Conservation (phyloP, 2,797 vertebrate species). For the Capromys pilorides region DNA sequence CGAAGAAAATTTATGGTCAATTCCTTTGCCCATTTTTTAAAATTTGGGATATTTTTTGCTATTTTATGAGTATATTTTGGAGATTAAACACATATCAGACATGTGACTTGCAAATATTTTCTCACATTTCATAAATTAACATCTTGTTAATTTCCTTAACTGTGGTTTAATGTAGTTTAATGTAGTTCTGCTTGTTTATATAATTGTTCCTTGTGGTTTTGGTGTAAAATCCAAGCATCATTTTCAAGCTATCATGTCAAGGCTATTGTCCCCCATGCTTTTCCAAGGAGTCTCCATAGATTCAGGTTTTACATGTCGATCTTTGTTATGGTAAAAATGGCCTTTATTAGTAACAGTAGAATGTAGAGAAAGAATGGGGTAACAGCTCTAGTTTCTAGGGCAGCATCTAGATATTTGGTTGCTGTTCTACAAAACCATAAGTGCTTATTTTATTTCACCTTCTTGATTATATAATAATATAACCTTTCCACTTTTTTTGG, state of each 20-base stretch:
- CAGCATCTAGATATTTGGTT: background rate
- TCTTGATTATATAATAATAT: background rate
- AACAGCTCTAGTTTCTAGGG: background rate
- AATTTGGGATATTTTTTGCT: background rate
- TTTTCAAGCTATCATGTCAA: background rate
- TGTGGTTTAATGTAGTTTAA: background rate
- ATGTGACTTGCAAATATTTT: background rate
- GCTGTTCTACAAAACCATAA: background rate
- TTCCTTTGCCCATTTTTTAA: background rate
- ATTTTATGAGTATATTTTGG: background rate
- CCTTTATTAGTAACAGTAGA: background rate
- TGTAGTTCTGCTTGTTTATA: background rate
- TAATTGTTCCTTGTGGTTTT: background rate
- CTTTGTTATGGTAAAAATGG: background rate
- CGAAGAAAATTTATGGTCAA: background rate
- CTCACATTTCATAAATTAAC: background rate
- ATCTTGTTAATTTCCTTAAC: background rate
- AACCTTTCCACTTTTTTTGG: background rate
- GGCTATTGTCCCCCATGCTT: background rate
- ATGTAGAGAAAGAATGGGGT: background rate
- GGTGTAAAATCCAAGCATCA: background rate
- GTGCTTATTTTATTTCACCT: background rate
- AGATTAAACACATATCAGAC: background rate
- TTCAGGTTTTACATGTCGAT: background rate
- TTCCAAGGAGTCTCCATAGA: background rate